These are phyloP conservation scores for Neodiprion lecontei DNA, from an alignment of 1,140 invertebrate genomes.

Conservation along the genomic window DNA sequence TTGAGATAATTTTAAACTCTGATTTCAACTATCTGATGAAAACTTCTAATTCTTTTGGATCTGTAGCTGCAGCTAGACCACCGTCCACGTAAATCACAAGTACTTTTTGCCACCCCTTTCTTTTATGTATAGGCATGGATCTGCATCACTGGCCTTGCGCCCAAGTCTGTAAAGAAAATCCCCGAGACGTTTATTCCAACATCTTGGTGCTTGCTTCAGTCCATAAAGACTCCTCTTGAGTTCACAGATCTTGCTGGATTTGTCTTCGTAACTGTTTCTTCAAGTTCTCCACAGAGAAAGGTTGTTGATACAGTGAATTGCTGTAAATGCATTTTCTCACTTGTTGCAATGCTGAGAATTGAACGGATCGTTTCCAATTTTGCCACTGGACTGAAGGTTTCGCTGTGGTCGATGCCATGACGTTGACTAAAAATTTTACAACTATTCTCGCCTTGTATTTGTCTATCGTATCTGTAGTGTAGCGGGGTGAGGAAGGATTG, in stretches of 20 bases:
- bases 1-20: conserved; percentile 40
- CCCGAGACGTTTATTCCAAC: conserved; percentile 49
- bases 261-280: conserved; percentile 45
- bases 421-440: conserved; percentile 28
- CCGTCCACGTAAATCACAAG: conserved; percentile 54
- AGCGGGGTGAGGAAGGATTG: too few species aligned
- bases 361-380: conserved; percentile 35
- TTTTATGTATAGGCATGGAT: conserved; percentile 46
- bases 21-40: conserved; percentile 36
- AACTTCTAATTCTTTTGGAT: conserved; percentile 26
- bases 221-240: conserved; percentile 55
- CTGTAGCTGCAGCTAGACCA: conserved; percentile 45
- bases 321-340: conserved; percentile 18
- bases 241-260: conserved; percentile 34
- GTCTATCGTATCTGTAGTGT: too few species aligned
- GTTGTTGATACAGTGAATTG: conserved; percentile 51
- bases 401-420: conserved; percentile 37
- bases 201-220: conserved; percentile 54
- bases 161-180: conserved; percentile 39
- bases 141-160: conserved; percentile 43
- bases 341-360: conserved; percentile 22
- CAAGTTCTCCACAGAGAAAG: conserved; percentile 50
- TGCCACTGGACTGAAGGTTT: conserved; percentile 46
- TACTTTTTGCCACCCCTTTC: conserved; percentile 31
- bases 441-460: conserved; percentile 41